Percentiles rank a stretch among this genome's conserved stretches.
Conservation (phyloP, 1,140 invertebrate genomes). For the Zaprionus taronus region DNA sequence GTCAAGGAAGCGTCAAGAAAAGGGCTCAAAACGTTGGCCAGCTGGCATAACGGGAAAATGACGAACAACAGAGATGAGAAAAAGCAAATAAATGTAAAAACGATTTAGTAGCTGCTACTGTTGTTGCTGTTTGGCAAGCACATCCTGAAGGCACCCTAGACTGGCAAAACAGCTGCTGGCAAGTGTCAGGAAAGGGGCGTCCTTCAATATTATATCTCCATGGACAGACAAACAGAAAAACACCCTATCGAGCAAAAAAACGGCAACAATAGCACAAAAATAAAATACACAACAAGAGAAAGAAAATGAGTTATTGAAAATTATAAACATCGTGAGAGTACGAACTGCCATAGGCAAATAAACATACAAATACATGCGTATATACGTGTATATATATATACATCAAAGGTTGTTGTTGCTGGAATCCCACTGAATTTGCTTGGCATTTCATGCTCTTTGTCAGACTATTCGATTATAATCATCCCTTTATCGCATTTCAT, state of each 20-base stretch:
- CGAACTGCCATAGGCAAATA: slow-evolving; percentile 36
- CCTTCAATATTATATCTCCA: slow-evolving; percentile 67
- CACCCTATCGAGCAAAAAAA: slow-evolving; percentile 32
- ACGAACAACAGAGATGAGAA: slow-evolving; percentile 43
- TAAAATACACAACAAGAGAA: no score
- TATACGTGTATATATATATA: not conserved
- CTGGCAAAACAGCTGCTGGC: slow-evolving; percentile 70
- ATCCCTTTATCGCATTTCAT: slow-evolving; percentile 2
- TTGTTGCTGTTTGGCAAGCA: slow-evolving; percentile 62
- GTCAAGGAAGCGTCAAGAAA: slow-evolving; percentile 56
- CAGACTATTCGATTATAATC: slow-evolving; percentile 18
- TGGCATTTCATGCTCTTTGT: slow-evolving; percentile 4
- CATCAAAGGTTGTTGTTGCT: not conserved
- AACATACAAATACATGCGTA: slow-evolving; percentile 1
- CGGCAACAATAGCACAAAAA: not conserved
- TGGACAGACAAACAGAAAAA: slow-evolving; percentile 28
- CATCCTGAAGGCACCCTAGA: slow-evolving; percentile 44
- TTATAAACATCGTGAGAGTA: slow-evolving; percentile 62
- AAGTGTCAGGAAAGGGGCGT: slow-evolving; percentile 65
- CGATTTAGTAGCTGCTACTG: slow-evolving; percentile 74
- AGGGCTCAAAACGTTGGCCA: slow-evolving; percentile 69
- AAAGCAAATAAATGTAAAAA: slow-evolving; percentile 80
- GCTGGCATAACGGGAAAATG: slow-evolving; percentile 16
- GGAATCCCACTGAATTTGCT: slow-evolving; percentile 18
- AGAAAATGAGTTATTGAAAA: slow-evolving; percentile 44